Evolutionary conservation across 2,888 invertebrate species (phyloP), one percentile per base, ranked within the genome.

Genomic region (Sclerodermus sp.): DNA sequence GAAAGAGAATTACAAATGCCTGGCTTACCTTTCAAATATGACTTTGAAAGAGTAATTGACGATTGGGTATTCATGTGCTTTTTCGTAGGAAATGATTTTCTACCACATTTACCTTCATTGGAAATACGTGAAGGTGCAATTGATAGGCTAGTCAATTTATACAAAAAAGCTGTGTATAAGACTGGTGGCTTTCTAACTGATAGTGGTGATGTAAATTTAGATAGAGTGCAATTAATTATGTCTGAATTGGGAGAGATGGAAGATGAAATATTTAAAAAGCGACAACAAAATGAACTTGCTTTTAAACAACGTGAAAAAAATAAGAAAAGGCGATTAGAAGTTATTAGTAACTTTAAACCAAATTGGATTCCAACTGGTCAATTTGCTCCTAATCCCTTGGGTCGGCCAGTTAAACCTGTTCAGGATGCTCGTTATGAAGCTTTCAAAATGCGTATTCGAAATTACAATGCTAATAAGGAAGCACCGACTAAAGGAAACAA

Each of bases 61-160:
- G 99, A 99, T 80, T 99, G 98, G 98, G 98, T 90, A 4, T 88
- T 88, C 71, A 96, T 99, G 95, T 99, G 99, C 76, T 99, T 99
- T 82, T 99, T 99, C 79, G 97, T 98, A 45, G 99, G 99, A 42
- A 99, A 99, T 74, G 99, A 99, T 80, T 99, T 99, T 76, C 79
- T 99, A 66, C 99, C 99, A 0, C 99, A 99, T 82, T 82, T 99
- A 60, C 99, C 99, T 3, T 96, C 96, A 44, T 80, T 99, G 64
- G 98, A 99, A 83, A 99, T 99, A 71, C 84, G 96, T 42, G 97
- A 98, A 81, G 92, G 91, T 0, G 97, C 99, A 0, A 96, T 99
- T 42, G 98, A 99, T 79, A 82, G 96, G 46, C 84, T 99, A 14
- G 89, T 99, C 5, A 87, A 84, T 62, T 80, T 99, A 53, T 99